A percentile compares a stretch with the other conserved stretches of the same genome.
Conservation (phyloP, 2,113 vertebrate species). For the Dicentrarchus labrax region DNA sequence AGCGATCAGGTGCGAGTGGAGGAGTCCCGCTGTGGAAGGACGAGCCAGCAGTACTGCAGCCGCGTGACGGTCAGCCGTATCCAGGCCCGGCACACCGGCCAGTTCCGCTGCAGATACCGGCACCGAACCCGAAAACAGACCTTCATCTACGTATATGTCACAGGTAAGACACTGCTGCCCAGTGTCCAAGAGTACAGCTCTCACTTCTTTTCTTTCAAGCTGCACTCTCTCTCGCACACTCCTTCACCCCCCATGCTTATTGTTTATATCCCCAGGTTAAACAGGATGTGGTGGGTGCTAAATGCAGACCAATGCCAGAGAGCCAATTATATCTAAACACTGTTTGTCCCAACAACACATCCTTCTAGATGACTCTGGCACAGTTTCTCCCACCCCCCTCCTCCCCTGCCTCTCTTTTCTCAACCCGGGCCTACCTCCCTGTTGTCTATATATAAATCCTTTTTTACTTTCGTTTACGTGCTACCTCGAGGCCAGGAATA, state of each 20-base stretch:
- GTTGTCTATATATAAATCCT: slow-evolving; percentile 80
- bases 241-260: slow-evolving; percentile 43
- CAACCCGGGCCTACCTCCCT: slow-evolving; percentile 58
- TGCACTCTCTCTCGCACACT: not conserved
- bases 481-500: slow-evolving; percentile 83
- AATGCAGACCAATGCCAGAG: slow-evolving; percentile 80
- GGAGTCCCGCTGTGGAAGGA: slow-evolving; percentile 87
- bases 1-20: slow-evolving; percentile 84
- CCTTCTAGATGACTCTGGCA: slow-evolving; percentile 80
- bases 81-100: slow-evolving; percentile 90
- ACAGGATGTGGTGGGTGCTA: slow-evolving; percentile 81
- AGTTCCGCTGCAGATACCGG: slow-evolving; percentile 89
- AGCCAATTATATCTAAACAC: slow-evolving; percentile 83
- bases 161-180: slow-evolving; percentile 87
- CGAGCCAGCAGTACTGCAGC: slow-evolving; percentile 88
- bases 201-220: not conserved
- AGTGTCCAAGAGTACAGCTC: not conserved
- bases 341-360: slow-evolving; percentile 81
- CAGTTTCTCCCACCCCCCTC: slow-evolving; percentile 53
- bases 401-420: slow-evolving; percentile 57
- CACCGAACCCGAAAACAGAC: slow-evolving; percentile 80
- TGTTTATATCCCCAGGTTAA: slow-evolving; percentile 76
- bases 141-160: slow-evolving; percentile 93
- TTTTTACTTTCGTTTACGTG: slow-evolving; percentile 82
- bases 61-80: slow-evolving; percentile 85